phyloP scores from a whole-genome alignment of 2,888 invertebrate species.

The Pollenia angustigena region DNA sequence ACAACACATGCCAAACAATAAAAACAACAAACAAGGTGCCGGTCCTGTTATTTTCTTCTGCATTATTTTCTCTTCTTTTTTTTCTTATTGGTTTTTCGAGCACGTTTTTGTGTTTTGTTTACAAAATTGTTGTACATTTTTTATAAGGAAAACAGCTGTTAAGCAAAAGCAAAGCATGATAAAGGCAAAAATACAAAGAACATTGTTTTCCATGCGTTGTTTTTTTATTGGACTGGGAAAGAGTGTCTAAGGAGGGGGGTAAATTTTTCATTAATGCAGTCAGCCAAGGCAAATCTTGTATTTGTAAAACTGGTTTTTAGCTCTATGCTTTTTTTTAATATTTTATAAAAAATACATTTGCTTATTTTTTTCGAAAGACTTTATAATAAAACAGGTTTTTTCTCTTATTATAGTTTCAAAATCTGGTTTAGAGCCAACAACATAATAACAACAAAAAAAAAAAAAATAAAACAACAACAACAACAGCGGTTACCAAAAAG shows the following conservation, averaged over 20 bases:
- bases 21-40: conserved; percentile 25
- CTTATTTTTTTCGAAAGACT: conserved; percentile 32
- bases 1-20: conserved; percentile 1
- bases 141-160: conserved; percentile 55
- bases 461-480: background rate
- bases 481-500: conserved; percentile 39
- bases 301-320: conserved; percentile 55
- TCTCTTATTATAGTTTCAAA: conserved; percentile 60
- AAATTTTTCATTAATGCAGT: conserved; percentile 28
- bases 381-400: conserved; percentile 62
- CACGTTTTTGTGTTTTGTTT: conserved; percentile 41
- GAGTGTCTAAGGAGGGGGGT: background rate
- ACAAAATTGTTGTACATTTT: conserved; percentile 31
- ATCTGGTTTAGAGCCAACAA: conserved; percentile 60
- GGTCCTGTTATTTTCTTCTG: conserved; percentile 46
- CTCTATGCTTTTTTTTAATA: conserved; percentile 14
- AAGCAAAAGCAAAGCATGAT: conserved; percentile 29
- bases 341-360: background rate
- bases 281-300: conserved; percentile 13
- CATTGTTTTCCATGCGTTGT: conserved; percentile 1
- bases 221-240: background rate
- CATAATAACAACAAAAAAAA: background rate
- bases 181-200: conserved; percentile 24
- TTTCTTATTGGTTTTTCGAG: conserved; percentile 9
- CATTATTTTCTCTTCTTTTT: background rate